Conservation (phyloP, 2,888 invertebrate genomes). For the Tupiocoris notatus region DNA sequence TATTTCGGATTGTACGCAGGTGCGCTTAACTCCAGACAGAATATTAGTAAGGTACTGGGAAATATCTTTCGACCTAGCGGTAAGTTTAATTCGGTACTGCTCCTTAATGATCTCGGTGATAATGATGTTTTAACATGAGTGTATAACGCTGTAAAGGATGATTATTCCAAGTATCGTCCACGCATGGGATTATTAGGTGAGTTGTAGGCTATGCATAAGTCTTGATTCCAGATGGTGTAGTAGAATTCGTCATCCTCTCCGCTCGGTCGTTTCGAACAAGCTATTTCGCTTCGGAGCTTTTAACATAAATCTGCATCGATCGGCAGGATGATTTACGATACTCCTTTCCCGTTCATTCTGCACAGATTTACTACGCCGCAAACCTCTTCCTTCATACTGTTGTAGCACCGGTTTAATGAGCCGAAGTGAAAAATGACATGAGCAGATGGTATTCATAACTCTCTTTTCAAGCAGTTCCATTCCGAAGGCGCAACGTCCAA, state of each 20-base stretch:
- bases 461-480: neutral
- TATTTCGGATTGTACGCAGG: no score
- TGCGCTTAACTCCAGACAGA: no score
- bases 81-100: no score
- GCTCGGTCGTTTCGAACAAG: neutral
- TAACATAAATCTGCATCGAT: conserved; percentile 32
- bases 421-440: conserved; percentile 22
- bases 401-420: conserved; percentile 16
- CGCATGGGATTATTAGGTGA: no score
- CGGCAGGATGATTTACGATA: conserved; percentile 6
- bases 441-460: conserved; percentile 31
- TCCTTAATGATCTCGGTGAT: no score
- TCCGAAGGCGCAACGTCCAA: neutral
- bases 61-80: no score
- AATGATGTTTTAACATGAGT: no score
- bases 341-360: conserved; percentile 1
- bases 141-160: no score
- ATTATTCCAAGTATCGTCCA: no score
- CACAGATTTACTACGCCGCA: conserved; percentile 12
- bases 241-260: neutral
- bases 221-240: neutral
- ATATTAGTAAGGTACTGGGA: no score
- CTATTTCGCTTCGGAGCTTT: conserved; percentile 7
- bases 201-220: no score
- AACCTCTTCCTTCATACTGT: neutral